Percentiles rank a stretch among this genome's conserved stretches.
phyloP scores from a whole-genome alignment of 2,113 vertebrate genomes.

The Mohoua ochrocephala region DNA sequence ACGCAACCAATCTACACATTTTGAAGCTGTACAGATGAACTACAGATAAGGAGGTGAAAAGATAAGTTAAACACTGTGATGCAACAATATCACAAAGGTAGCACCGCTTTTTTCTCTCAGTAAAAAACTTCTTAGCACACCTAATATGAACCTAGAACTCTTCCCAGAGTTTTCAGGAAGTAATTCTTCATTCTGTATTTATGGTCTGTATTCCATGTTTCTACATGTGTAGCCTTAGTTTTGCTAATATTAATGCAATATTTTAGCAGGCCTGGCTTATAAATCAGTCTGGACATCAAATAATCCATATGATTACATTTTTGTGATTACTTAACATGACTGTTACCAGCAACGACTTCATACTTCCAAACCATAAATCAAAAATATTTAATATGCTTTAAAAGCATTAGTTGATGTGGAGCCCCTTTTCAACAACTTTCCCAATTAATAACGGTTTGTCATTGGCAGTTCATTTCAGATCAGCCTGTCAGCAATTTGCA shows the following conservation, averaged over 20 bases:
- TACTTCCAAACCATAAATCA: neutral
- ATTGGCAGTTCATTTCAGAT: neutral
- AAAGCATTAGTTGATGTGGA: neutral
- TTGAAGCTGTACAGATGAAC: neutral
- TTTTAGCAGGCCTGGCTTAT: neutral
- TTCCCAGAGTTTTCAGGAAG: neutral
- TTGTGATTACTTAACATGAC: neutral
- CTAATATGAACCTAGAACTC: neutral
- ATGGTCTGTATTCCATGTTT: neutral
- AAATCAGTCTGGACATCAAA: neutral
- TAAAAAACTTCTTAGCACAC: neutral
- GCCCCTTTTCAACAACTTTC: neutral
- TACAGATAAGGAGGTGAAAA: neutral
- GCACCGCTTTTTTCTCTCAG: neutral
- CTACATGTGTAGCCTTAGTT: neutral
- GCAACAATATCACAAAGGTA: neutral
- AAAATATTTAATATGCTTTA: neutral
- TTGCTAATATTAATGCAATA: neutral
- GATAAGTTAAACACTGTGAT: neutral
- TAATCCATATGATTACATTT: neutral
- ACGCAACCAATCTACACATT: neutral
- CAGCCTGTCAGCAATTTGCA: neutral
- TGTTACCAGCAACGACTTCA: neutral
- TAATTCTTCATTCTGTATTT: neutral
- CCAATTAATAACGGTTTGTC: neutral